Evolutionary conservation across 2,888 invertebrate species (phyloP), one percentile per base, ranked within the genome.

Genomic region (Zootermopsis nevadensis): DNA sequence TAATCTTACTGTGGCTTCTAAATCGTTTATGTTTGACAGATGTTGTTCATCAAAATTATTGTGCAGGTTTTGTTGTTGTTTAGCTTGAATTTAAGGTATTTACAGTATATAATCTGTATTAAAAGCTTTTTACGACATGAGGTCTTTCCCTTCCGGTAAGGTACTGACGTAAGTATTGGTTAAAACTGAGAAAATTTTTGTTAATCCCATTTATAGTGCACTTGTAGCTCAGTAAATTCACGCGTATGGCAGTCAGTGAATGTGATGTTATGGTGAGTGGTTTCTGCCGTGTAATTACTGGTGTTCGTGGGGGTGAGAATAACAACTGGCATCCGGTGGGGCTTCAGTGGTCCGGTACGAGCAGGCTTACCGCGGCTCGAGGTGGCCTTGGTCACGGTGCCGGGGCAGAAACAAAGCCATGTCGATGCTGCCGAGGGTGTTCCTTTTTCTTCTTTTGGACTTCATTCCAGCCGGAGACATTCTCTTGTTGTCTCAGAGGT

Each of bases 381-480:
- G n/a, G 38, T 74, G 74, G 31, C 74, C 74, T 74, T 74, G 74
- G 74, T 74, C 74, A 74, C 74, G 74, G 33, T 74, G 74, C 15
- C 31, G 22, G 38, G 74, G 74, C 74, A 74, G 74, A 74, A 74
- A 74, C 74, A 74, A 74, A 74, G 74, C 35, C 19, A 35, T 72
- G 72, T 72, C 35, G 72, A 35, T 35, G 35, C 33, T 72, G 72
- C 19, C n/a, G 74, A 6, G 8, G 48, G 15, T 48, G 48, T 12
- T 69, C 31, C 31, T 69, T 69, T 69, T 31, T 8, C 31, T 27
- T 8, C 12, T 69, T 7, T 24, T n/a, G 12, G 6, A 30, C 74
- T 74, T 74, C 74, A 74, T 74, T 74, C 74, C 33, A n/a, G 38
- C 24, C n/a, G 38, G 74, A 74, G 42, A 74, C 74, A 74, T 74